Evolutionary conservation across 1,140 invertebrate species (phyloP), one percentile per base, ranked within the genome.

Genomic region (Arion vulgaris): DNA sequence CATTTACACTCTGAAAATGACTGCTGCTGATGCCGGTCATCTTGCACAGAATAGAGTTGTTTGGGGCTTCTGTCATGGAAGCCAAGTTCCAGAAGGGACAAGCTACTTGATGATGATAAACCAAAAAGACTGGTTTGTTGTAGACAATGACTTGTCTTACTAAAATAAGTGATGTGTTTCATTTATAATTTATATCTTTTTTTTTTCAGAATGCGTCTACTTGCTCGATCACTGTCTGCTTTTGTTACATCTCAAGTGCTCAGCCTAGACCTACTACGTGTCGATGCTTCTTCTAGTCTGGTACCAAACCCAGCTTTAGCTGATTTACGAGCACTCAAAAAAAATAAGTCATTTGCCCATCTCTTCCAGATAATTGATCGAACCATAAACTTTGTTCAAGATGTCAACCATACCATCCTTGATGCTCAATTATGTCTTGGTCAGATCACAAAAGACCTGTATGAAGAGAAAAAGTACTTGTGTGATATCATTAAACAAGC

Each of bases 181-280:
- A 11, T 49, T 75, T 75, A 41, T 49, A 26, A 45, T 9, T 15
- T 45, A n/a, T 41, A 41, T 80, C 39, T 57, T 74, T 57, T 53
- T 57, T 53, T 34, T 49, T 28, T 51, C 71, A 81, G 80, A 32
- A 81, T 81, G 80, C 80, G 80, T 23, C 28, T 81, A 9, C 32
- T 81, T 28, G 49, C 71, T 49, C 11, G 38, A 41, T 39, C 32
- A 15, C 34, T 81, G 45, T 73, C 80, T 38, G 28, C 39, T 2
- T 81, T 73, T 39, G 45, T 81, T 13, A 28, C 69, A 26, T 69
- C 23, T 39, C 78, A 80, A 39, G 9, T 80, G 2, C 23, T 80
- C 38, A 80, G 28, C 45, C 7, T 39, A 32, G 68, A 80, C 13
- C 0, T 28, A 1, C 41, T 81, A 0, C 68, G 80, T 5, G 38